phyloP scores from a whole-genome alignment of 92 coral and sea anemone genomes.

The Porites lobata region DNA sequence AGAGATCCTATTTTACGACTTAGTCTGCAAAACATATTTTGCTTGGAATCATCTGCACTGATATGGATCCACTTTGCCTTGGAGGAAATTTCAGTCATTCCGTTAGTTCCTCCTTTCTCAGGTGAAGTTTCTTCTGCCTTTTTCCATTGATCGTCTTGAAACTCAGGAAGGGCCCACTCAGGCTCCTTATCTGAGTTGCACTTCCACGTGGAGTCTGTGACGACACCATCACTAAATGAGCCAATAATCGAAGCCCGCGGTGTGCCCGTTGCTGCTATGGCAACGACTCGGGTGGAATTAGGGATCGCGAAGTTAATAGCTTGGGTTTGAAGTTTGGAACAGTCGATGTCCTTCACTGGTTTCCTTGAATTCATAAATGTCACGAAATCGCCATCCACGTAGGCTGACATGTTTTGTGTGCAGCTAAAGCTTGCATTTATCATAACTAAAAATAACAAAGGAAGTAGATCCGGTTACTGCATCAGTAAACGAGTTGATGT shows the following conservation, averaged over 20 bases:
- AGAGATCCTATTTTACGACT: neutral
- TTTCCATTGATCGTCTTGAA: slow-evolving; percentile 1
- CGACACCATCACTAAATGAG: slow-evolving; percentile 33
- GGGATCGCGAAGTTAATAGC: slow-evolving; percentile 2
- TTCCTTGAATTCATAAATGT: neutral
- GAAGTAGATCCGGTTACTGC: neutral
- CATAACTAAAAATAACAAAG: neutral
- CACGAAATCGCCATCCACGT: slow-evolving; percentile 7
- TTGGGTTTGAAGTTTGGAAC: neutral
- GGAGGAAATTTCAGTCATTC: neutral
- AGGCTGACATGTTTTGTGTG: slow-evolving; percentile 1
- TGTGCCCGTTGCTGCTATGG: neutral
- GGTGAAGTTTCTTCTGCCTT: neutral
- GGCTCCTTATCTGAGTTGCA: neutral
- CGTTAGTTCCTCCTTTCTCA: neutral
- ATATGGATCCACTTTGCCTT: slow-evolving; percentile 28
- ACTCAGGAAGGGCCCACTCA: slow-evolving; percentile 1
- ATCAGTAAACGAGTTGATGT: no score
- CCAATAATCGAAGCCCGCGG: neutral
- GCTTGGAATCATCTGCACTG: neutral
- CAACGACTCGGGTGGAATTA: neutral
- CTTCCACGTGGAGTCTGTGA: slow-evolving; percentile 31
- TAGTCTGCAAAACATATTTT: slow-evolving; percentile 14
- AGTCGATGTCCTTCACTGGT: neutral
- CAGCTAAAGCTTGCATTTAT: slow-evolving; percentile 31